Evolutionary conservation across 2,888 invertebrate species (phyloP).

Genomic region (Apoda limacodes): DNA sequence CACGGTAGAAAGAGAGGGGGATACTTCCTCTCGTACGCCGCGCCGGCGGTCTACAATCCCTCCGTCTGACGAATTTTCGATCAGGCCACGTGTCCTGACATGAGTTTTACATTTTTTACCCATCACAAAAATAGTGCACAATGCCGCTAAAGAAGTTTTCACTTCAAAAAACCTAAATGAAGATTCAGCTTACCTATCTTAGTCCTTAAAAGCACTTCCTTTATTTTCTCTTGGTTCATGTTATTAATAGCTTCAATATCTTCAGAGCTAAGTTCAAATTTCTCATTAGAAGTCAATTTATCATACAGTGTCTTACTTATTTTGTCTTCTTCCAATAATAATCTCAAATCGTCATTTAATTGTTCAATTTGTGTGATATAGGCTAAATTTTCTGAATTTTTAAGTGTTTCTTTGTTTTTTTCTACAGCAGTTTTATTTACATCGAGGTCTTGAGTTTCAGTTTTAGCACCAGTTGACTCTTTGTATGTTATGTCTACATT

Average conservation of each 20-base stretch:
- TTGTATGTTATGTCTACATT: conserved; percentile 43
- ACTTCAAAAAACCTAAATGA: too few relatives aligned
- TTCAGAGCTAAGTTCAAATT: conserved; percentile 49
- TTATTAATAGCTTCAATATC: conserved; percentile 63
- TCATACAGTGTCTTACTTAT: conserved; percentile 47
- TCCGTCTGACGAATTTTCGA: too few relatives aligned
- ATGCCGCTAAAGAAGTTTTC: too few relatives aligned
- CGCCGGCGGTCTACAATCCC: too few relatives aligned
- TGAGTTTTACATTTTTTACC: too few relatives aligned
- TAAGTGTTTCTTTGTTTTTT: conserved; percentile 15
- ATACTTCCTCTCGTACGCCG: too few relatives aligned
- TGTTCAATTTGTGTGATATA: conserved; percentile 25
- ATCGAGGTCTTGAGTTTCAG: conserved; percentile 23
- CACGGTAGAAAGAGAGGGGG: too few relatives aligned
- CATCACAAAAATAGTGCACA: too few relatives aligned
- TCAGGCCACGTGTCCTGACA: too few relatives aligned
- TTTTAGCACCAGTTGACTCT: conserved; percentile 24
- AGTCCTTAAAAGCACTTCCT: conserved; percentile 41
- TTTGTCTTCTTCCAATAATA: conserved; percentile 43
- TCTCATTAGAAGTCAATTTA: conserved; percentile 52
- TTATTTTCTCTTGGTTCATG: conserved; percentile 39
- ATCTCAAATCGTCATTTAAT: conserved; percentile 37
- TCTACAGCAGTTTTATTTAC: conserved; percentile 28
- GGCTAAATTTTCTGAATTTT: conserved; percentile 7
- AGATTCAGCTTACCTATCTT: conserved; percentile 50